These are phyloP conservation scores for Amyelois transitella DNA, from an alignment of 1,140 invertebrate species.

Conservation along the genomic window DNA sequence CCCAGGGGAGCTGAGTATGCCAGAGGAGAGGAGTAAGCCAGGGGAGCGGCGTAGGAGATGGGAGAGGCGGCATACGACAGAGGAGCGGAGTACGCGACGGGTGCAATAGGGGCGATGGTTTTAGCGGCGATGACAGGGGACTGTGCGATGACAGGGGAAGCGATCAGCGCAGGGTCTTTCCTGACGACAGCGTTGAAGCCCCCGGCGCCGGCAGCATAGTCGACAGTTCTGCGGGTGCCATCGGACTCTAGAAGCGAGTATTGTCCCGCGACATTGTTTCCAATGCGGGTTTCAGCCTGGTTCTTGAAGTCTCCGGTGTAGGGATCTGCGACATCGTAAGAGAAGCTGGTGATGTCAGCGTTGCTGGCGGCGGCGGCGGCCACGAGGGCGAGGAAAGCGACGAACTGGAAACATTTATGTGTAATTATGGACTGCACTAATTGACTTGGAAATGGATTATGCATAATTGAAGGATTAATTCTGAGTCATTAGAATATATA, in stretches of 20 bases:
- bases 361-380: slow-evolving; percentile 24
- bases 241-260: slow-evolving; percentile 63
- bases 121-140: slow-evolving; percentile 12
- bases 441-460: neutral
- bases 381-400: slow-evolving; percentile 41
- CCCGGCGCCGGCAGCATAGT: slow-evolving; percentile 60
- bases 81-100: neutral
- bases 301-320: slow-evolving; percentile 73
- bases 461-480: neutral
- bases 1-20: neutral
- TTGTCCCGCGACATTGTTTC: slow-evolving; percentile 73
- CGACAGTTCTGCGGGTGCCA: slow-evolving; percentile 59
- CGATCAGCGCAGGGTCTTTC: slow-evolving; percentile 42
- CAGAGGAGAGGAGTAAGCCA: neutral
- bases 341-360: slow-evolving; percentile 38
- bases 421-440: no score
- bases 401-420: slow-evolving; percentile 43
- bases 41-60: neutral
- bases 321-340: slow-evolving; percentile 66
- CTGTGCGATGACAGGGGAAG: no score
- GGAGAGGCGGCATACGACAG: neutral
- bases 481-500: neutral
- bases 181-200: slow-evolving; percentile 69
- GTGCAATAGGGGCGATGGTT: slow-evolving; percentile 1
- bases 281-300: slow-evolving; percentile 66